A percentile compares a stretch with the other conserved stretches of the same genome.
These are phyloP conservation scores for Latheticus oryzae DNA, from an alignment of 2,888 invertebrate species.

Conservation along the genomic window DNA sequence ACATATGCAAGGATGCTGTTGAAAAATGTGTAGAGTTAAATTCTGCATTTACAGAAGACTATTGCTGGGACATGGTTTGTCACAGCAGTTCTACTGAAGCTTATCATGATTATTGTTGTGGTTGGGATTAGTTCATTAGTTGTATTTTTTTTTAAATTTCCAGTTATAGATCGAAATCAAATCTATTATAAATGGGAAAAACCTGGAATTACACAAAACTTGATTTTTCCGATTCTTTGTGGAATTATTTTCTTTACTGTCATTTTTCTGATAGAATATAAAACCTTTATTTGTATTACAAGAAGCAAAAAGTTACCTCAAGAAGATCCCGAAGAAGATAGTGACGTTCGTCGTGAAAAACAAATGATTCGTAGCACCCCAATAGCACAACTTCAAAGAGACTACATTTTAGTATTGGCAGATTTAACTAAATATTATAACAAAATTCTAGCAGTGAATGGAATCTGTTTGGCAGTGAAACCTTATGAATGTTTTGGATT, in stretches of 20 bases:
- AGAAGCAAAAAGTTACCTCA: slow-evolving; percentile 48
- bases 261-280: slow-evolving; percentile 1
- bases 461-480: slow-evolving; percentile 72
- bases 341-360: not conserved
- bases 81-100: too few species aligned
- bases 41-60: slow-evolving; percentile 38
- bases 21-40: slow-evolving; percentile 23
- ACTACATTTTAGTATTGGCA: not conserved
- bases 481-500: slow-evolving; percentile 84
- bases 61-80: slow-evolving; percentile 59
- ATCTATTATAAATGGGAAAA: slow-evolving; percentile 30
- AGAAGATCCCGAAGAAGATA: slow-evolving; percentile 50
- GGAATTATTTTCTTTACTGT: not conserved
- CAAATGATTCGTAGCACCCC: slow-evolving; percentile 38
- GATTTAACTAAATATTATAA: not conserved
- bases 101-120: slow-evolving; percentile 5
- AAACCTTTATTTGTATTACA: slow-evolving; percentile 55
- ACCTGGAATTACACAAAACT: not conserved
- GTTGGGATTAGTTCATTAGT: not conserved
- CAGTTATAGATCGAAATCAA: not conserved
- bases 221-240: not conserved
- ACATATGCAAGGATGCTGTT: slow-evolving; percentile 46
- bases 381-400: slow-evolving; percentile 56
- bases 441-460: slow-evolving; percentile 77
- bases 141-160: not conserved